Evolutionary conservation across 1,140 invertebrate genomes (phyloP).

Genomic region (Pseudachorutes palmiensis): DNA sequence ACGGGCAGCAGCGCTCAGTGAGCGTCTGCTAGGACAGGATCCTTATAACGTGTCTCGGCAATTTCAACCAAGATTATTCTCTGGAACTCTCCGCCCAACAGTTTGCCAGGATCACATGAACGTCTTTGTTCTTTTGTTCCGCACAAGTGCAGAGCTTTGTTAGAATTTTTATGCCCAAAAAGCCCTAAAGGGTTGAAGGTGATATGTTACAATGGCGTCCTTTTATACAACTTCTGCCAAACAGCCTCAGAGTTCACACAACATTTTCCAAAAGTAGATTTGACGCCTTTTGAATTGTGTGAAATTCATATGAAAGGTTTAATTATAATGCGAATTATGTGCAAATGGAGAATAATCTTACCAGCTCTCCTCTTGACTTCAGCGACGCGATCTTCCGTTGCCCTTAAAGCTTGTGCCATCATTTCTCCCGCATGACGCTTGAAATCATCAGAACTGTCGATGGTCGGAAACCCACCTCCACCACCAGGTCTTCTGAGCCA

Average conservation of each 20-base stretch:
- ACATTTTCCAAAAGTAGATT: too few species aligned
- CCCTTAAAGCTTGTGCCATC: constrained; percentile 66
- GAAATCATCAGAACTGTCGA: constrained; percentile 47
- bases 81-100: constrained; percentile 1
- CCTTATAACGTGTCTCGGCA: constrained; percentile 21
- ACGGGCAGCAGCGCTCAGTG: constrained; percentile 18
- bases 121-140: neutral
- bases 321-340: too few species aligned
- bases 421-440: constrained; percentile 56
- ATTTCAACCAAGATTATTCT: constrained; percentile 32
- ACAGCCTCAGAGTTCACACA: too few species aligned
- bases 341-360: constrained; percentile 42
- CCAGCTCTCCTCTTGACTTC: constrained; percentile 80
- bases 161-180: too few species aligned
- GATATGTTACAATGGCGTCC: too few species aligned
- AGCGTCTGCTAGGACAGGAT: too few species aligned
- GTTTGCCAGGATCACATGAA: neutral
- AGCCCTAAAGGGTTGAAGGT: too few species aligned
- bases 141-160: too few species aligned
- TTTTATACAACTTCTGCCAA: too few species aligned
- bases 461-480: constrained; percentile 29
- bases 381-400: constrained; percentile 79
- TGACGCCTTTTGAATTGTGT: too few species aligned
- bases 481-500: constrained; percentile 27
- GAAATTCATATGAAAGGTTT: too few species aligned